phyloP scores from a whole-genome alignment of 2,797 vertebrate genomes.

The Picus viridis region DNA sequence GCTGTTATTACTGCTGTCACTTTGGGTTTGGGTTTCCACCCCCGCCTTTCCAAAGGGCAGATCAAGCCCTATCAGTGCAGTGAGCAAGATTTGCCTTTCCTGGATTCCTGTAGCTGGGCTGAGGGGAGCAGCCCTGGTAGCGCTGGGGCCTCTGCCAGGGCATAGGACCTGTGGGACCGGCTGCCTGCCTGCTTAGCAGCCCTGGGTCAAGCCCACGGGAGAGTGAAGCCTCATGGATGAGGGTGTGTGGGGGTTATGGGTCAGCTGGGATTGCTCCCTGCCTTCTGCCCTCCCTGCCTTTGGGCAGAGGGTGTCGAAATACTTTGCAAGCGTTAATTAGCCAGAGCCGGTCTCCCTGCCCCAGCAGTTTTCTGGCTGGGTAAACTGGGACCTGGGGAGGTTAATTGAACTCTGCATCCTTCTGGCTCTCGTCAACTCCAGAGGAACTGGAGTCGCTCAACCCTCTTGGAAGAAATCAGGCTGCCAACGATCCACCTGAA shows the following conservation, averaged over 20 bases:
- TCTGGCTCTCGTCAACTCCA: background rate
- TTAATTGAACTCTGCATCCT: constrained; percentile 33
- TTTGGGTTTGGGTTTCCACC: background rate
- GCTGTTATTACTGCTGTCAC: background rate
- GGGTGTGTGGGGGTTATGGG: accelerated
- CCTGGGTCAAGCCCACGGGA: background rate
- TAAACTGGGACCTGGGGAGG: background rate
- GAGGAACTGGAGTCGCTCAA: background rate
- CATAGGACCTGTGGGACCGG: accelerated
- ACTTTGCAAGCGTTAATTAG: background rate
- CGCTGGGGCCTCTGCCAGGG: background rate
- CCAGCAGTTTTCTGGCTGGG: constrained; percentile 1
- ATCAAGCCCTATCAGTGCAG: background rate
- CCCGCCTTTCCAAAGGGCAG: background rate
- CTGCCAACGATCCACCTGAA: background rate
- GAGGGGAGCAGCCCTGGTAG: background rate
- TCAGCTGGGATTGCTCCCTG: background rate
- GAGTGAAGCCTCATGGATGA: background rate
- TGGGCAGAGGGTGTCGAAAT: background rate
- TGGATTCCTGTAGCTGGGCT: background rate
- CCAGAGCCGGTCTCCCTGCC: constrained; percentile 9
- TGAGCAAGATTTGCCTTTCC: background rate
- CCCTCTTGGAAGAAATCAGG: background rate
- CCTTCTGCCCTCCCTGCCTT: background rate
- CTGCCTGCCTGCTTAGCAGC: background rate